Percentiles rank a stretch among this genome's conserved stretches.
Evolutionary conservation across 1,140 invertebrate species (phyloP).

Genomic region (Oryzaephilus surinamensis): DNA sequence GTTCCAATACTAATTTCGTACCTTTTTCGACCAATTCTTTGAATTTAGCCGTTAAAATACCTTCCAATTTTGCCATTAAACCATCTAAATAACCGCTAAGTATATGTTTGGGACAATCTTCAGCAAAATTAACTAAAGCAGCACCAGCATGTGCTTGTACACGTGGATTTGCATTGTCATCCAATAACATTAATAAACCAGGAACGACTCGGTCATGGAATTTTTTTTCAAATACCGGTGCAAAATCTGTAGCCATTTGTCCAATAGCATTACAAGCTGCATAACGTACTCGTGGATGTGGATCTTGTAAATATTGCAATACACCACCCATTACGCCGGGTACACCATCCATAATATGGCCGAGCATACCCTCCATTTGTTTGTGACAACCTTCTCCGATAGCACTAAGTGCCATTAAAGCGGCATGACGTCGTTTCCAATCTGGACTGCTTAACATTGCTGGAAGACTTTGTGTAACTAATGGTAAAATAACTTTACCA

Average conservation of each 20-base stretch:
- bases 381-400: conserved; percentile 97
- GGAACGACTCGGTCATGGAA: conserved; percentile 93
- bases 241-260: conserved; percentile 98
- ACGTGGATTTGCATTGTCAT: conserved; percentile 83
- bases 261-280: conserved; percentile 99
- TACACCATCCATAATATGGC: conserved; percentile 82
- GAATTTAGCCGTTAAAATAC: conserved; percentile 84
- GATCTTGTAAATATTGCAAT: conserved; percentile 29
- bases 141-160: conserved; percentile 91
- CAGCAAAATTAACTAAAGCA: conserved; percentile 97
- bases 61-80: conserved; percentile 86
- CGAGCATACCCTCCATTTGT: conserved; percentile 91
- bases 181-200: conserved; percentile 79
- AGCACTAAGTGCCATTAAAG: conserved; percentile 95
- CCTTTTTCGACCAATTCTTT: conserved; percentile 88
- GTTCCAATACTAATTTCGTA: conserved; percentile 93
- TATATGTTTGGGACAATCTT: conserved; percentile 95
- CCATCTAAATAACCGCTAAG: conserved; percentile 81
- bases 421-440: conserved; percentile 86
- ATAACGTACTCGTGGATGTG: conserved; percentile 88
- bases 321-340: conserved; percentile 66
- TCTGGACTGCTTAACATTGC: conserved; percentile 74
- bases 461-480: conserved; percentile 77
- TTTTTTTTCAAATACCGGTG: conserved; percentile 92
- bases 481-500: conserved; percentile 88